Evolutionary conservation across 2,113 vertebrate genomes (phyloP), one percentile per base, ranked within the genome.

Genomic region (Bos indicus): DNA sequence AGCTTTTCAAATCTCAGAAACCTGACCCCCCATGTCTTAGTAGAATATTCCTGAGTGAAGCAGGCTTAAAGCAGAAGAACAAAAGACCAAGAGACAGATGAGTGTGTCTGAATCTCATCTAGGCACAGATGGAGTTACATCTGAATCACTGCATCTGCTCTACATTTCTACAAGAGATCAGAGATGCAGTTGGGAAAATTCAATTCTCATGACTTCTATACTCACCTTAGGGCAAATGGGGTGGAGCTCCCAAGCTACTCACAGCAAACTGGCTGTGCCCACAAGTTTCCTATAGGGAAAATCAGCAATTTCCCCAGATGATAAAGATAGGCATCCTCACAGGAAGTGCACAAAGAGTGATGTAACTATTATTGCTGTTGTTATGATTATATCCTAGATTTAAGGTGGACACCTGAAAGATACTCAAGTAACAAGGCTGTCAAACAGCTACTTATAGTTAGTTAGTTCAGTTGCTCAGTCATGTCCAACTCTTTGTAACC

Each of bases 71-170:
- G 81, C 43, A 88, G 59, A 54, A 43, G 51, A 94, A 88, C 26
- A 51, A 91, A 91, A 93, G 36, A 77, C 77, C 82, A 62, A 54
- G 57, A 82, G 56, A 71, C 90, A 92, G 57, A 93, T n/a, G 48
- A 56, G 7, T n/a, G 26, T 56, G 64, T 80, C 90, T 96, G 94
- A 88, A 82, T 93, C 90, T 97, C 77, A 93, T 85, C 84, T 85
- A 84, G 59, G n/a, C 82, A 95, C 77, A 89, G 13, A 97, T 81
- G 90, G 67, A 91, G 77, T 77, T 77, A 33, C 77, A 74, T 46
- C 36, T 88, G 46, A 96, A n/a, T 91, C 90, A 64, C 0, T n/a
- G 74, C 4, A 48, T 97, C 83, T 88, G 90, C 36, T 94, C 90
- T 86, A 4, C n/a, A 82, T 91, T 89, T 84, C 59, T 82, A 77